Conservation (phyloP, 2,797 vertebrate species). For the Darevskia nairensis region DNA sequence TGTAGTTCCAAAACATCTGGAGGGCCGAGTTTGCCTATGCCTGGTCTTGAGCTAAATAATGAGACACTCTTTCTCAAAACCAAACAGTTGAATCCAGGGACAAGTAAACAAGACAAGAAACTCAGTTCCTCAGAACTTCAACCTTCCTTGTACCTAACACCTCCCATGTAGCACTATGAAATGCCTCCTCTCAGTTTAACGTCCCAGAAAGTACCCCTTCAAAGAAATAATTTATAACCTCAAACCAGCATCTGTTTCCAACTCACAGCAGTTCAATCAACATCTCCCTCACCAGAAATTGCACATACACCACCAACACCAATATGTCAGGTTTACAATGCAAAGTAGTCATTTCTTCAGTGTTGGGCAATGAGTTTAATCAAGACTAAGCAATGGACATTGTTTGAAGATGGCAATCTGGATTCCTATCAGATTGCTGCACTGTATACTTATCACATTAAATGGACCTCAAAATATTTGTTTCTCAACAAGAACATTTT, state of each 20-base stretch:
- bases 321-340: not conserved
- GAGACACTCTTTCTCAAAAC: not conserved
- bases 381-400: not conserved
- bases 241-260: not conserved
- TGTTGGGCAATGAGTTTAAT: not conserved
- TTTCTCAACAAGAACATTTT: not conserved
- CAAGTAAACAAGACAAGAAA: not conserved
- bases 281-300: not conserved
- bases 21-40: no score
- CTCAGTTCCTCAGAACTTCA: not conserved
- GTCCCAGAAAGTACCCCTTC: not conserved
- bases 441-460: not conserved
- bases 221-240: not conserved
- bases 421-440: not conserved
- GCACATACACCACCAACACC: not conserved
- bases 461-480: not conserved
- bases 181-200: not conserved
- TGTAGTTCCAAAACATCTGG: no score
- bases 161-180: not conserved
- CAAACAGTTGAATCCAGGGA: not conserved
- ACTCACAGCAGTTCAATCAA: not conserved
- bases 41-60: not conserved
- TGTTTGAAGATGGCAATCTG: not conserved
- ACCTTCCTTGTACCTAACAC: not conserved
- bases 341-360: not conserved